phyloP scores from a whole-genome alignment of 2,113 vertebrate genomes.

The Laticauda colubrina region DNA sequence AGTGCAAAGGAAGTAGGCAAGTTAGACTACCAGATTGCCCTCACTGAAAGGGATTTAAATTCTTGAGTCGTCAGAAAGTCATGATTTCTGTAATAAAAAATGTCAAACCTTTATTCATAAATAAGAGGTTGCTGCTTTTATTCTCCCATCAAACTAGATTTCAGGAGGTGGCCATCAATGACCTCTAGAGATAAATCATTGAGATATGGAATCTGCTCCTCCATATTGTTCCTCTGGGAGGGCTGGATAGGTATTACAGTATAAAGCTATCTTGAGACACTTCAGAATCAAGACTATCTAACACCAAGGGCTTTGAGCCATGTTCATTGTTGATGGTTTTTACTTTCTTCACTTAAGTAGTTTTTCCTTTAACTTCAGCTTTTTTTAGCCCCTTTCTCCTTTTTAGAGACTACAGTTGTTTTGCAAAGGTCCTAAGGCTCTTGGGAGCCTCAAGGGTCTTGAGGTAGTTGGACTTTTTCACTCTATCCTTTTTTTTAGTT shows the following conservation, averaged over 20 bases:
- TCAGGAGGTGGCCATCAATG: background rate
- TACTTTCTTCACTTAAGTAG: background rate
- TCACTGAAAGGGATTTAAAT: background rate
- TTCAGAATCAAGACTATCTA: background rate
- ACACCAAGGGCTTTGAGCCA: background rate
- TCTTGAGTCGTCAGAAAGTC: background rate
- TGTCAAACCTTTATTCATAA: background rate
- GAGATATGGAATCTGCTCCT: background rate
- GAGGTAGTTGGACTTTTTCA: background rate
- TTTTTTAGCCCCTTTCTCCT: background rate
- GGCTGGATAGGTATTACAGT: background rate
- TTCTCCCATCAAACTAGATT: background rate
- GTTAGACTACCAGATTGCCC: background rate
- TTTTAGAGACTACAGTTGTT: background rate
- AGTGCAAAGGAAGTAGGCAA: background rate
- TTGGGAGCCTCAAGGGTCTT: background rate
- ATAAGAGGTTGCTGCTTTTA: background rate
- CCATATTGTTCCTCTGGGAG: background rate
- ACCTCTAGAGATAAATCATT: background rate
- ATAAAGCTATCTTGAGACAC: background rate
- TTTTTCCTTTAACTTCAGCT: background rate
- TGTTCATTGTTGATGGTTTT: background rate
- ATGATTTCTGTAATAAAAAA: background rate
- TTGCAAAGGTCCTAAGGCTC: background rate
- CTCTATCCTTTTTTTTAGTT: background rate